Evolutionary conservation across 2,113 vertebrate genomes (phyloP), one percentile per base, ranked within the genome.

Genomic region (Telmatochromis sp.): DNA sequence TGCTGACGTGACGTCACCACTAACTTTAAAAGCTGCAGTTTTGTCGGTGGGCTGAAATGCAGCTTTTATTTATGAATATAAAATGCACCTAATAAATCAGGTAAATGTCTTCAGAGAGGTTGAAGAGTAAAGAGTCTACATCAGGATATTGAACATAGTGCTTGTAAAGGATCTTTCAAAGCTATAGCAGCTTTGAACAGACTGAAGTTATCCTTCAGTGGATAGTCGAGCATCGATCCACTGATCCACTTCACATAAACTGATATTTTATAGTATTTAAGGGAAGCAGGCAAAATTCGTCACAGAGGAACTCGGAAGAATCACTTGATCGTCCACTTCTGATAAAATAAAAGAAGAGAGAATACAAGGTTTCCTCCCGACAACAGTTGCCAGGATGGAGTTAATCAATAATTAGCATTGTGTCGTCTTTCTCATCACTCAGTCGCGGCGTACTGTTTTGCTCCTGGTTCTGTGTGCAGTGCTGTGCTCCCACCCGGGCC

Each of bases 401-500:
- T 47, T 92, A 80, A 92, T 94, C 82, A 87, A 92, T 89, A 89
- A 91, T 91, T 85, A 83, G 86, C 71, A 35, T 87, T 23, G 79
- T 63, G 86, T 84, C 81, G 50, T 31, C 17, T 58, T 82, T 85
- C 85, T 88, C 88, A 86, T 84, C 14, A n/a, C 54, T 33, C 75
- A 40, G 45, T 71, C 35, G 91, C 9, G 73, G 58, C 65, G 3
- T 51, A 9, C 31, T 82, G 89, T 83, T 93, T 87, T 82, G 83
- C 47, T 84, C n/a, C 82, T 68, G 86, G 85, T 94, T 91, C 57
- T 89, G 86, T 87, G 82, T n/a, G 82, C 14, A 6, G 87, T 47
- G 14, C 86, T 14, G 26, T 40, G 83, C 93, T 92, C 91, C 89
- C 90, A 92, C 53, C 92, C 57, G 57, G 11, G 90, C 96, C 95